A percentile compares a stretch with the other conserved stretches of the same genome.
These are phyloP conservation scores for Aegithalos caudatus DNA, from an alignment of 2,113 vertebrate genomes.

Conservation along the genomic window DNA sequence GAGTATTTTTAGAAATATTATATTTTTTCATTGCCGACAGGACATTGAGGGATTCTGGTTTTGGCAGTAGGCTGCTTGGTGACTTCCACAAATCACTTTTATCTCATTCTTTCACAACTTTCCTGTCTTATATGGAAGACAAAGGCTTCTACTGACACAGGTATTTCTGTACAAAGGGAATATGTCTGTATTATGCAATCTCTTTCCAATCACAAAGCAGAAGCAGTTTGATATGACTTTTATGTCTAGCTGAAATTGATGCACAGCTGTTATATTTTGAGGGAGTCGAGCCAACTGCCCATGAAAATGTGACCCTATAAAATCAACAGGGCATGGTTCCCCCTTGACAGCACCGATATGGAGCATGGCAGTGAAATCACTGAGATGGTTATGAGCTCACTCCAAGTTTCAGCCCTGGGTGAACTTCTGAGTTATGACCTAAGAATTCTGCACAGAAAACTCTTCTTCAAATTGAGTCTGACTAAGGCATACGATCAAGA, in stretches of 20 bases:
- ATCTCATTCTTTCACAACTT: background rate
- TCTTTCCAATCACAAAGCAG: background rate
- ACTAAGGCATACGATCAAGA: background rate
- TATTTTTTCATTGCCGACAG: background rate
- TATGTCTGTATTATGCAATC: background rate
- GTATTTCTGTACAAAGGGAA: background rate
- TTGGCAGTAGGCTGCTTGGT: background rate
- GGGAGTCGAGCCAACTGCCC: background rate
- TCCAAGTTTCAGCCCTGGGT: background rate
- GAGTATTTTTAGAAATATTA: background rate
- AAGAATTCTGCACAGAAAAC: background rate
- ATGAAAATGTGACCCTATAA: background rate
- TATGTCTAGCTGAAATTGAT: background rate
- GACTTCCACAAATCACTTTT: background rate
- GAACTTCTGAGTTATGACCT: background rate
- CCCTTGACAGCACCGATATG: background rate
- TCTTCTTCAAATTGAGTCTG: background rate
- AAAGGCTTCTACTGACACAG: background rate
- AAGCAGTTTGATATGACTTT: background rate
- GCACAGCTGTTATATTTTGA: background rate
- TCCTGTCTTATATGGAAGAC: background rate
- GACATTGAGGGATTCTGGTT: background rate
- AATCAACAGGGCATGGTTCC: background rate
- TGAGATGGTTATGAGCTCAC: background rate
- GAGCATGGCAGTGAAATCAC: background rate